Percentiles rank a stretch among this genome's conserved stretches.
phyloP scores from a whole-genome alignment of 64 coral and sea anemone species.

The Cladopsammia gracilis region DNA sequence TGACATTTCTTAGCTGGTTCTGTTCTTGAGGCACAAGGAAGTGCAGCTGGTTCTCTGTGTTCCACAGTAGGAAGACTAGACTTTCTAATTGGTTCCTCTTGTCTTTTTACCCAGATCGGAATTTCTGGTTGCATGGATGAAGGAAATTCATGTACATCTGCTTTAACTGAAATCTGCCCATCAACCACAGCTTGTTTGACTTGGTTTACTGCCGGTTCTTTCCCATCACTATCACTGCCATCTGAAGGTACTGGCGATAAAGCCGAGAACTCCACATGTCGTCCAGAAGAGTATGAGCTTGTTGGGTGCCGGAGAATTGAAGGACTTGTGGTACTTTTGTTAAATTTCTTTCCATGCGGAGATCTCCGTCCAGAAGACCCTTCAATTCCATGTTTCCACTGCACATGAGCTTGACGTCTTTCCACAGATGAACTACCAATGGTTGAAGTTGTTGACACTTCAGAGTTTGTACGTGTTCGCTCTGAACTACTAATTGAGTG shows the following conservation, averaged over 20 bases:
- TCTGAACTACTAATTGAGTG: slow-evolving; percentile 87
- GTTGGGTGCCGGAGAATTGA: slow-evolving; percentile 82
- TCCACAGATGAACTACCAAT: slow-evolving; percentile 77
- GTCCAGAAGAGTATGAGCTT: slow-evolving; percentile 71
- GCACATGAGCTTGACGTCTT: slow-evolving; percentile 62
- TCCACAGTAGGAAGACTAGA: neutral
- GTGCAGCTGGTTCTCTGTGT: neutral
- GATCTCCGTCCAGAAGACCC: slow-evolving; percentile 58
- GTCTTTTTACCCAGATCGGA: slow-evolving; percentile 33
- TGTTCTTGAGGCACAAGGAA: neutral
- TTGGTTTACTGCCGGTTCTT: neutral
- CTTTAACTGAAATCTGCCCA: slow-evolving; percentile 20
- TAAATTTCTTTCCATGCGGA: slow-evolving; percentile 74
- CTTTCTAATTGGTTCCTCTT: neutral
- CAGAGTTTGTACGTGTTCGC: slow-evolving; percentile 87
- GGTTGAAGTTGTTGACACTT: slow-evolving; percentile 77
- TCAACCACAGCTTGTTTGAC: neutral
- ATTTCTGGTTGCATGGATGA: neutral
- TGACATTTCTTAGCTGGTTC: neutral
- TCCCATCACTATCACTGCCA: slow-evolving; percentile 82
- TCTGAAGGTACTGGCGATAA: slow-evolving; percentile 91
- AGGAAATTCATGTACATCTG: slow-evolving; percentile 57
- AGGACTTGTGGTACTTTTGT: slow-evolving; percentile 80
- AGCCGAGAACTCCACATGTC: slow-evolving; percentile 94
- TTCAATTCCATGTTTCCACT: slow-evolving; percentile 73